A percentile compares a stretch with the other conserved stretches of the same genome.
Conservation (phyloP, 2,888 invertebrate genomes). For the Chymomyza amoena region DNA sequence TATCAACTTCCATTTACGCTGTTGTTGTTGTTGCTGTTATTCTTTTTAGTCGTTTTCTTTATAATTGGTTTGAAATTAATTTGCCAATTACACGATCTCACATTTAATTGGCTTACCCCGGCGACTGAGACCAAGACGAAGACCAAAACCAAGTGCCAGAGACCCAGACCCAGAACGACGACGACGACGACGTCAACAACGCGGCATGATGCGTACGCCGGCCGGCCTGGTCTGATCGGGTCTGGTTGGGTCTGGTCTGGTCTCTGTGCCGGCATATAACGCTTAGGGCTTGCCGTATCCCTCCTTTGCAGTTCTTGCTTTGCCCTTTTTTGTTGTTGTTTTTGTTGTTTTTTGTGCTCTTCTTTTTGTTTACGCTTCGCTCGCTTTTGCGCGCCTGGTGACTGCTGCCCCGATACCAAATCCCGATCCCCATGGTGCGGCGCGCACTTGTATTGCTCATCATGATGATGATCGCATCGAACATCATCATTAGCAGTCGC, state of each 20-base stretch:
- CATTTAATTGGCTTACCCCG: slow-evolving; percentile 76
- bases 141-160: background rate
- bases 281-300: slow-evolving; percentile 21
- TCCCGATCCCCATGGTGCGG: background rate
- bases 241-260: too few species aligned
- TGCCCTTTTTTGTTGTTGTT: slow-evolving; percentile 3
- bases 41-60: slow-evolving; percentile 70
- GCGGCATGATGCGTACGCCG: slow-evolving; percentile 34
- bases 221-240: background rate
- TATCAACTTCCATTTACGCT: slow-evolving; percentile 10
- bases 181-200: slow-evolving; percentile 17
- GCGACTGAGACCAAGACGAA: slow-evolving; percentile 24
- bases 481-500: background rate
- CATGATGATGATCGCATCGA: slow-evolving; percentile 5
- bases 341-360: background rate
- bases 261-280: background rate
- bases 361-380: slow-evolving; percentile 9
- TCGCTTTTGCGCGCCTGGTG: background rate
- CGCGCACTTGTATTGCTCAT: background rate
- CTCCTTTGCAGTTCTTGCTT: slow-evolving; percentile 58
- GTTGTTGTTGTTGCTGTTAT: slow-evolving; percentile 24
- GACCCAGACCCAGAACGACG: background rate
- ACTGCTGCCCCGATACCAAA: background rate
- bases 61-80: slow-evolving; percentile 78
- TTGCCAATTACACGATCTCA: slow-evolving; percentile 78